These are phyloP conservation scores for Smittia aterrima DNA, from an alignment of 2,888 invertebrate species.

Conservation along the genomic window DNA sequence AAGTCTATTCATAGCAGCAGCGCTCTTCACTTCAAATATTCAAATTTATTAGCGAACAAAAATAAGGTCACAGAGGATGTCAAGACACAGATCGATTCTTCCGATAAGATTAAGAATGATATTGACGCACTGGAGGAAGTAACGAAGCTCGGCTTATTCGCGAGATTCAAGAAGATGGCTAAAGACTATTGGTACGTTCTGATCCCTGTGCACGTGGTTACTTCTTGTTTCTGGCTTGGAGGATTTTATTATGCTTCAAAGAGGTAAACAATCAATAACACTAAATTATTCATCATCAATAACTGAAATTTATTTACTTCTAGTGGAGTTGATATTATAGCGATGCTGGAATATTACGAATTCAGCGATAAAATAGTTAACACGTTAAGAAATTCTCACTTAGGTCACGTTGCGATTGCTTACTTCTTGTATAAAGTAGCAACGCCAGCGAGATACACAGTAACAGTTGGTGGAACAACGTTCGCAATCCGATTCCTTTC, in stretches of 20 bases:
- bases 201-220: conserved; percentile 86
- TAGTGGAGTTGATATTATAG: conserved; percentile 89
- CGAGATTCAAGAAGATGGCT: conserved; percentile 86
- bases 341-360: conserved; percentile 72
- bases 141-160: conserved; percentile 64
- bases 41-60: conserved; percentile 14
- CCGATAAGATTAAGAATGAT: not conserved
- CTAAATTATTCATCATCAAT: conserved; percentile 5
- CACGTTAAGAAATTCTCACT: conserved; percentile 72
- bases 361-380: conserved; percentile 75
- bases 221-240: conserved; percentile 86
- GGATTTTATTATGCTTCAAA: conserved; percentile 81
- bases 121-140: conserved; percentile 4
- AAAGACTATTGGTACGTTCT: conserved; percentile 96
- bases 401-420: conserved; percentile 86
- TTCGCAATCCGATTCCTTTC: conserved; percentile 77
- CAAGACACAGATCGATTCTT: not conserved
- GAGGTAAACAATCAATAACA: conserved; percentile 61
- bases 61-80: conserved; percentile 25
- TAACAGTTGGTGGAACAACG: conserved; percentile 87
- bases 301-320: conserved; percentile 3
- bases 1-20: conserved; percentile 18
- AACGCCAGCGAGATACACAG: conserved; percentile 87
- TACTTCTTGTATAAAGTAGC: conserved; percentile 92
- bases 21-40: not conserved